Evolutionary conservation across 1,140 invertebrate genomes (phyloP).

Genomic region (Eriocheir sinensis): DNA sequence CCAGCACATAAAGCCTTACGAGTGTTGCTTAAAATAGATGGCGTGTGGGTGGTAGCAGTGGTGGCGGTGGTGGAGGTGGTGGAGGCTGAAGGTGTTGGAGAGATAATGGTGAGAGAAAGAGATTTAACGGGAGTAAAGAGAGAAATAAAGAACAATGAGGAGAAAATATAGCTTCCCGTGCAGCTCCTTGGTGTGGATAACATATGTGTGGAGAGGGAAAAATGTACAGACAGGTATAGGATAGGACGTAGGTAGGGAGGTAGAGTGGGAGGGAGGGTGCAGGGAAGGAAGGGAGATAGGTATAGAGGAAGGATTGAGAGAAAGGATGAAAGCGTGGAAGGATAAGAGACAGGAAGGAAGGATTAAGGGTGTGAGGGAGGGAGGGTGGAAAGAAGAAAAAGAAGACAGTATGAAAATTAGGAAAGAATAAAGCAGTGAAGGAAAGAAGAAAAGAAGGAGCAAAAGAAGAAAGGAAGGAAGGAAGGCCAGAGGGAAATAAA

Average conservation of each 20-base stretch:
- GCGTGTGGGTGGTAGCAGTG: slow-evolving; percentile 33
- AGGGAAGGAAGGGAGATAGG: background rate
- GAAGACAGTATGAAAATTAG: background rate
- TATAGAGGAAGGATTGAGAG: background rate
- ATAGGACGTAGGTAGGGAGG: background rate
- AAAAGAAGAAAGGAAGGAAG: background rate
- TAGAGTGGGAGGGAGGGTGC: background rate
- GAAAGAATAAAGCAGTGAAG: background rate
- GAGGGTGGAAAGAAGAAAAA: background rate
- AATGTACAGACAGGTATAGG: background rate
- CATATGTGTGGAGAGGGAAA: background rate
- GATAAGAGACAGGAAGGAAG: too few species aligned
- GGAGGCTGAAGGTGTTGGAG: background rate
- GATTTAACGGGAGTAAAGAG: background rate
- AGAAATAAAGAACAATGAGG: slow-evolving; percentile 25
- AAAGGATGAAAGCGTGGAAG: too few species aligned
- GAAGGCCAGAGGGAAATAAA: background rate
- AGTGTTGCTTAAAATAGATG: background rate
- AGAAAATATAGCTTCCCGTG: background rate
- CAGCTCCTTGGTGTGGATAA: background rate
- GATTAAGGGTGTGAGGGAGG: background rate
- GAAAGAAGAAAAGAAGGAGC: background rate
- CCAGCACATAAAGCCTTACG: background rate
- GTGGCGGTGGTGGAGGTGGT: background rate
- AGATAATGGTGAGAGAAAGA: background rate